These are phyloP conservation scores for Hypselothyrea guttata DNA, from an alignment of 2,888 invertebrate genomes.

Conservation along the genomic window DNA sequence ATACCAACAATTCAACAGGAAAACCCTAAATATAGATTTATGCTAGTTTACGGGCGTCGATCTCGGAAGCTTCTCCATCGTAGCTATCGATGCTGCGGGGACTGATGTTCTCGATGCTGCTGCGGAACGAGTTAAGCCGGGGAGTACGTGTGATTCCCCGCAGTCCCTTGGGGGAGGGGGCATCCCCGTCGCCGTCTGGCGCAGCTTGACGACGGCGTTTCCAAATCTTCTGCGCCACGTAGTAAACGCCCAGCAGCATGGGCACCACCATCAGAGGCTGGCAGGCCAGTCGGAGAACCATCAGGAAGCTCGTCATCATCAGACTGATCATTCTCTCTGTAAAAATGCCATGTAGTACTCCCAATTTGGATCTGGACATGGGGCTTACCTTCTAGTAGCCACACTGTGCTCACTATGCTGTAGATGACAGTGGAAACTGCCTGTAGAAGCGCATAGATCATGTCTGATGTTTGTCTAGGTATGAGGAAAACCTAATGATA, in stretches of 20 bases:
- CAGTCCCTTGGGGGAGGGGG: too few species aligned
- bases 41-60: slow-evolving; percentile 15
- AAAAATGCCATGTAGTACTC: neutral
- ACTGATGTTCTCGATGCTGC: slow-evolving; percentile 38
- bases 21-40: neutral
- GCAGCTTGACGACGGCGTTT: slow-evolving; percentile 6
- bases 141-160: slow-evolving; percentile 33
- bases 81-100: slow-evolving; percentile 36
- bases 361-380: too few species aligned
- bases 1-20: slow-evolving; percentile 17
- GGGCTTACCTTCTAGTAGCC: slow-evolving; percentile 52
- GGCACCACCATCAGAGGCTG: slow-evolving; percentile 61
- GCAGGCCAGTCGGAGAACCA: slow-evolving; percentile 39
- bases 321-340: slow-evolving; percentile 50
- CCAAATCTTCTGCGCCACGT: slow-evolving; percentile 26
- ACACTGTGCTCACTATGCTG: slow-evolving; percentile 30
- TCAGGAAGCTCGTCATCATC: slow-evolving; percentile 56
- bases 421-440: slow-evolving; percentile 39
- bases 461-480: neutral
- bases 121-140: slow-evolving; percentile 30
- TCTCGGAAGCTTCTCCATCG: slow-evolving; percentile 29
- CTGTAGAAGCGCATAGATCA: slow-evolving; percentile 51
- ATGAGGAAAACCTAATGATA: slow-evolving; percentile 11
- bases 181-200: neutral
- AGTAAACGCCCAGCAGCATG: slow-evolving; percentile 21